These are phyloP conservation scores for Rotaria macrura DNA, from an alignment of 2,888 invertebrate species.

Conservation along the genomic window DNA sequence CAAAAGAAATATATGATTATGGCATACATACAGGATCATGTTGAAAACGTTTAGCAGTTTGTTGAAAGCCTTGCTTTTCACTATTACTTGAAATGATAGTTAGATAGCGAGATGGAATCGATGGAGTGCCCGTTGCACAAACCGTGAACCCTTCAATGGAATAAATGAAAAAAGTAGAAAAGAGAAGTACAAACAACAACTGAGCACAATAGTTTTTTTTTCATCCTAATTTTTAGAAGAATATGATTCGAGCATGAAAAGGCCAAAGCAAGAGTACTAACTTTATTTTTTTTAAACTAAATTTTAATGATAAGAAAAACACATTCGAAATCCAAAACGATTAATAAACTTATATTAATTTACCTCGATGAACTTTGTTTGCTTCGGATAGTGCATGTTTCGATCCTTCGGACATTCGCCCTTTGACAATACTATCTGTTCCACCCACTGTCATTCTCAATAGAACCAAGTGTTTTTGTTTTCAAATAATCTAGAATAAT, in stretches of 20 bases:
- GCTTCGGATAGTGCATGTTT: background rate
- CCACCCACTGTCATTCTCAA: background rate
- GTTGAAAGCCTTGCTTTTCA: constrained; percentile 46
- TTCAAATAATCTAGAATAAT: too few species aligned
- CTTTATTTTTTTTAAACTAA: background rate
- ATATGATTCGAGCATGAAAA: background rate
- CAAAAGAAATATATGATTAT: background rate
- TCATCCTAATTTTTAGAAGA: background rate
- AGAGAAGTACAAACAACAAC: background rate
- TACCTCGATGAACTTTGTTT: background rate
- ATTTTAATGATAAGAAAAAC: background rate
- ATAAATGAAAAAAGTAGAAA: background rate
- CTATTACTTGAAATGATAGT: constrained; percentile 46
- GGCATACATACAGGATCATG: constrained; percentile 36
- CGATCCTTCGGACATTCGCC: background rate
- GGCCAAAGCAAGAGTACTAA: background rate
- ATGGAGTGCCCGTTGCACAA: constrained; percentile 11
- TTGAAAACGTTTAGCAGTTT: constrained; percentile 44
- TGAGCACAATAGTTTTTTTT: too few species aligned
- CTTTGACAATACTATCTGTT: background rate
- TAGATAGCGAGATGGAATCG: constrained; percentile 49
- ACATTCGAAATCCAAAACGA: background rate
- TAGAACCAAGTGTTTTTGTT: too few species aligned
- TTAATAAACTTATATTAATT: background rate
- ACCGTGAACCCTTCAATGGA: constrained; percentile 17